These are phyloP conservation scores for Amphibalanus amphitrite DNA, from an alignment of 1,140 invertebrate species.

Conservation along the genomic window DNA sequence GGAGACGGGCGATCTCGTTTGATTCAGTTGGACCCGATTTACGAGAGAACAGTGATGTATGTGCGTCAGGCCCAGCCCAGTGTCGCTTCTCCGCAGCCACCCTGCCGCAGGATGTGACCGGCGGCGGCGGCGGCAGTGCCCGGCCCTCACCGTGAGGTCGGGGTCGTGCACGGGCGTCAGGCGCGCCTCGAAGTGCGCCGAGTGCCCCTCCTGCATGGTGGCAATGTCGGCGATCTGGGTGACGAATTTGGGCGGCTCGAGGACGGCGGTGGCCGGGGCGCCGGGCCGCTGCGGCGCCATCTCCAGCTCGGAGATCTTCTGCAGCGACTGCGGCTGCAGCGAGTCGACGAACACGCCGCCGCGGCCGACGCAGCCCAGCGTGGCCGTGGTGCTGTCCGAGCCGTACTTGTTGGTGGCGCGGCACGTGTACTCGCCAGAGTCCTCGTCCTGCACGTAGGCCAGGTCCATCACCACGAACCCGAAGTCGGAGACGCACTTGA, in stretches of 20 bases:
- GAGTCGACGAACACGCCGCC: constrained; percentile 82
- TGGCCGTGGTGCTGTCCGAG: constrained; percentile 67
- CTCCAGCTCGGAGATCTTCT: constrained; percentile 76
- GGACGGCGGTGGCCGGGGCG: constrained; percentile 43
- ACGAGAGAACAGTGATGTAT: no score
- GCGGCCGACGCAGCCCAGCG: constrained; percentile 55
- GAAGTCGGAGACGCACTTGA: constrained; percentile 88
- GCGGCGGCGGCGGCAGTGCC: no score
- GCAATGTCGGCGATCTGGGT: constrained; percentile 67
- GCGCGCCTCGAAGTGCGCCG: constrained; percentile 77
- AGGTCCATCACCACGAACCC: constrained; percentile 92
- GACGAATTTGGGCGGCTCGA: constrained; percentile 61
- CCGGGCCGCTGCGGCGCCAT: constrained; percentile 33
- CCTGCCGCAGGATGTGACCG: no score
- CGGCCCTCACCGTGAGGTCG: constrained; percentile 42
- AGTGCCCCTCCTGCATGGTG: constrained; percentile 74
- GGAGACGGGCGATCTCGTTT: no score
- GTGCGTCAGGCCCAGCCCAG: no score
- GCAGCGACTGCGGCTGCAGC: constrained; percentile 81
- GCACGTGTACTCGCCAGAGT: constrained; percentile 82
- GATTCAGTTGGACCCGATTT: no score
- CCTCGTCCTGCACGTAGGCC: constrained; percentile 78
- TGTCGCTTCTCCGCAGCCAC: no score
- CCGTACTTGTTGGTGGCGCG: constrained; percentile 73
- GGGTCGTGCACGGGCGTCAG: constrained; percentile 81